Evolutionary conservation across 2,888 invertebrate genomes (phyloP).

Genomic region (Apamea epomidion): DNA sequence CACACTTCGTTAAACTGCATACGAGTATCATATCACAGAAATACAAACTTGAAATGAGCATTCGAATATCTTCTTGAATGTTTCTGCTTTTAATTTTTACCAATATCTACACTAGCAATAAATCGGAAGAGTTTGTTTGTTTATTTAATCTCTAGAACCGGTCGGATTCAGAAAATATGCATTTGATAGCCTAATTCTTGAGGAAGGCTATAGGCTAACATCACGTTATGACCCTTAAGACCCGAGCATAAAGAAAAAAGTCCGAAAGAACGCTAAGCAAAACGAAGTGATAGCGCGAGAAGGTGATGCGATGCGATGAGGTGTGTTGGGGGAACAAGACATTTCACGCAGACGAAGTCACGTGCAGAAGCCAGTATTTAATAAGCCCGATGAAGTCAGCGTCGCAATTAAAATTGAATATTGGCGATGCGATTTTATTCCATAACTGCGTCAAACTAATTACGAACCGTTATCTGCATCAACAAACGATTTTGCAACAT

Average conservation of each 20-base stretch:
- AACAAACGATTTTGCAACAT: slow-evolving; percentile 48
- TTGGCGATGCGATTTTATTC: slow-evolving; percentile 28
- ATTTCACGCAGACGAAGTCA: background rate
- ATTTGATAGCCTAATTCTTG: no score
- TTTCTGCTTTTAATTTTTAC: background rate
- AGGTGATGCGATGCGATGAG: no score
- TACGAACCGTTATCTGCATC: slow-evolving; percentile 55
- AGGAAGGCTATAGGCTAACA: no score
- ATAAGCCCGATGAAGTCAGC: slow-evolving; percentile 23
- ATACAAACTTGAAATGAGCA: background rate
- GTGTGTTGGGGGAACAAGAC: background rate
- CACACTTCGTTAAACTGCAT: background rate
- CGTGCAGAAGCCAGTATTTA: slow-evolving; percentile 7
- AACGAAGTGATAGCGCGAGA: no score
- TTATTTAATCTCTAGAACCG: no score
- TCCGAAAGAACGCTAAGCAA: no score
- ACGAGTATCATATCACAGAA: background rate
- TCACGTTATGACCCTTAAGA: background rate
- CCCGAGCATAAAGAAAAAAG: background rate
- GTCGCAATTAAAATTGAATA: slow-evolving; percentile 48
- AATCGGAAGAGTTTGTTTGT: no score
- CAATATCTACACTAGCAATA: no score
- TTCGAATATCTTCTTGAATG: background rate
- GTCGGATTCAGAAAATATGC: no score
- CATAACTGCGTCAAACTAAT: slow-evolving; percentile 51